Evolutionary conservation across 2,888 invertebrate species (phyloP).

Genomic region (Drosophila pullipes): DNA sequence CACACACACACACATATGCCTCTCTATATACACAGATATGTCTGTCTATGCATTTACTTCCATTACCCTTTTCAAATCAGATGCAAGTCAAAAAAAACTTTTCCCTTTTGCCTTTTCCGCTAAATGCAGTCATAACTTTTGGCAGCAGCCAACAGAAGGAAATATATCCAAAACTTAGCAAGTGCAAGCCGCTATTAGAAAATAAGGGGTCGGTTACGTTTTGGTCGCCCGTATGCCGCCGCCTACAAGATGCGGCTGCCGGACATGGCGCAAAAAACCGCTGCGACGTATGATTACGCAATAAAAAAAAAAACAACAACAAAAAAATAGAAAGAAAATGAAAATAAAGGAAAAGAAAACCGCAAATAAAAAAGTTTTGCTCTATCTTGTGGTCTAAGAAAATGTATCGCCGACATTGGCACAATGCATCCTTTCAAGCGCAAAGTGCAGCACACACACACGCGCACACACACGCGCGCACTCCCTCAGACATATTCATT

Average conservation of each 20-base stretch:
- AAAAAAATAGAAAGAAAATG: neutral
- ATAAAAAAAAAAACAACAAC: conserved; percentile 37
- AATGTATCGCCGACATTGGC: conserved; percentile 73
- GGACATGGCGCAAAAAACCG: conserved; percentile 11
- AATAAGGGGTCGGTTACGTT: conserved; percentile 40
- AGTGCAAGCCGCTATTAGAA: conserved; percentile 75
- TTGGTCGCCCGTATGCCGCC: conserved; percentile 53
- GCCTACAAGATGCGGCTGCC: conserved; percentile 57
- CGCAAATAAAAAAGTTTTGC: conserved; percentile 57
- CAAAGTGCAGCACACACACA: conserved; percentile 63
- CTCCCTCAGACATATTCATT: conserved; percentile 61
- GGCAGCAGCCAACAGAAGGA: conserved; percentile 64
- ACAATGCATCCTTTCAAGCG: conserved; percentile 81
- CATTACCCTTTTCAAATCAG: conserved; percentile 69
- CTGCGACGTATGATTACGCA: conserved; percentile 46
- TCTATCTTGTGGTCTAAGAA: conserved; percentile 65
- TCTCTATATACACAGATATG: conserved; percentile 7
- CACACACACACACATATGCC: neutral
- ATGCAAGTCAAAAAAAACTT: conserved; percentile 65
- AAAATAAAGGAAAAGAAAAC: conserved; percentile 1
- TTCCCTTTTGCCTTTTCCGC: conserved; percentile 59
- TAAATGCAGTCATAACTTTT: conserved; percentile 81
- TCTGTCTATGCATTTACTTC: conserved; percentile 39
- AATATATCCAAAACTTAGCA: conserved; percentile 47
- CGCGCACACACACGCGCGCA: neutral